These are phyloP conservation scores for Myotis brandtii DNA, from an alignment of 2,113 vertebrate species.

Conservation along the genomic window DNA sequence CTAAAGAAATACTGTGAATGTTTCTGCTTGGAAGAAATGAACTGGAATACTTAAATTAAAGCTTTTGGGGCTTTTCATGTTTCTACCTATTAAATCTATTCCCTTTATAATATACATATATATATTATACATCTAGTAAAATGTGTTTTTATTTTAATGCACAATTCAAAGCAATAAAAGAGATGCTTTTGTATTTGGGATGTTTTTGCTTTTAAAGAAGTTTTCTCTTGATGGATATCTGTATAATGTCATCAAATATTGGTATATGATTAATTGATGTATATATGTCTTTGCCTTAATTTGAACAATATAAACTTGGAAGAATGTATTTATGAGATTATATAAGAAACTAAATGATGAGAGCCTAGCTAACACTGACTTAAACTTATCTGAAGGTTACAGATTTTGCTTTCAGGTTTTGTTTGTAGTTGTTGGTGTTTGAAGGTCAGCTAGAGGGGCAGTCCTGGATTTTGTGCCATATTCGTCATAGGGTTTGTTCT, in stretches of 20 bases:
- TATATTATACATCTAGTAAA: background rate
- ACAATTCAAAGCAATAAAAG: slow-evolving; percentile 58
- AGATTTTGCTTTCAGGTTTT: slow-evolving; percentile 41
- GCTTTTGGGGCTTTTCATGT: slow-evolving; percentile 57
- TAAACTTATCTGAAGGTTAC: slow-evolving; percentile 32
- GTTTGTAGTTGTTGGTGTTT: slow-evolving; percentile 19
- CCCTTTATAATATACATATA: background rate
- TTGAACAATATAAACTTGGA: slow-evolving; percentile 41
- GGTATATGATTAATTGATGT: slow-evolving; percentile 48
- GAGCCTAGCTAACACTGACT: slow-evolving; percentile 31
- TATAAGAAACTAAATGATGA: slow-evolving; percentile 30
- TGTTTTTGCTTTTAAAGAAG: slow-evolving; percentile 69
- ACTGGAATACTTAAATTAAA: slow-evolving; percentile 65
- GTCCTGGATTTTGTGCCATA: slow-evolving; percentile 17
- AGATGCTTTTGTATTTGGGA: slow-evolving; percentile 51
- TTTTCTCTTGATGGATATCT: slow-evolving; percentile 42
- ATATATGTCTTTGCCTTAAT: slow-evolving; percentile 41
- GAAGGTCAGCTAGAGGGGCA: background rate
- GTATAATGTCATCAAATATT: slow-evolving; percentile 4
- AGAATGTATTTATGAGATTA: background rate
- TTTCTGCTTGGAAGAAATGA: slow-evolving; percentile 67
- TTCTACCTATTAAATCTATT: slow-evolving; percentile 55
- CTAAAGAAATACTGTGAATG: slow-evolving; percentile 72
- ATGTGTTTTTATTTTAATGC: slow-evolving; percentile 59
- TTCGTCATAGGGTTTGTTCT: background rate